Evolutionary conservation across 1,140 invertebrate species (phyloP).

Genomic region (Drosophila leontia): DNA sequence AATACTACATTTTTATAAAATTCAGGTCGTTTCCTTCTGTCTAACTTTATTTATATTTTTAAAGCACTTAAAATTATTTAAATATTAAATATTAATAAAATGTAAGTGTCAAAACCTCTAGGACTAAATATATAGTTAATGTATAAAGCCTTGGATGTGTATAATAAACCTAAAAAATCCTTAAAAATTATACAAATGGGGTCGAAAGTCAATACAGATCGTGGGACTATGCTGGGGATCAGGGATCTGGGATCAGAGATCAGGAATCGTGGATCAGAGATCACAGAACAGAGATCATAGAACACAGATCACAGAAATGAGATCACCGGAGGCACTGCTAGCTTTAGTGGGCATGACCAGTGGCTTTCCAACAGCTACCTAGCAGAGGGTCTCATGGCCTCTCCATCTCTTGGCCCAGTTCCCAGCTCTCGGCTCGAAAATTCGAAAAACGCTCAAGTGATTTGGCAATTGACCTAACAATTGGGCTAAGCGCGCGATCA

Average conservation of each 20-base stretch:
- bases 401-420: conserved; percentile 25
- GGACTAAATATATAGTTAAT: no score
- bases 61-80: no score
- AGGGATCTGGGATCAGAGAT: neutral
- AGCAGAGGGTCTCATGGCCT: neutral
- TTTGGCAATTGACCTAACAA: conserved; percentile 79
- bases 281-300: neutral
- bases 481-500: conserved; percentile 52
- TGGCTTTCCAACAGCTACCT: conserved; percentile 45
- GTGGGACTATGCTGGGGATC: neutral
- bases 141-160: no score
- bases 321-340: conserved; percentile 43
- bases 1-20: neutral
- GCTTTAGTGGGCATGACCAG: conserved; percentile 59
- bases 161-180: no score
- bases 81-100: no score
- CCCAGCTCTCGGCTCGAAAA: neutral
- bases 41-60: no score
- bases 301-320: neutral
- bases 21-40: neutral
- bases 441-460: conserved; percentile 42
- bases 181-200: neutral
- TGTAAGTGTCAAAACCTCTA: no score
- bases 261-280: neutral
- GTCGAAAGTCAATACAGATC: conserved; percentile 36